These are phyloP conservation scores for Proisotoma minuta DNA, from an alignment of 2,888 invertebrate genomes.

Conservation along the genomic window DNA sequence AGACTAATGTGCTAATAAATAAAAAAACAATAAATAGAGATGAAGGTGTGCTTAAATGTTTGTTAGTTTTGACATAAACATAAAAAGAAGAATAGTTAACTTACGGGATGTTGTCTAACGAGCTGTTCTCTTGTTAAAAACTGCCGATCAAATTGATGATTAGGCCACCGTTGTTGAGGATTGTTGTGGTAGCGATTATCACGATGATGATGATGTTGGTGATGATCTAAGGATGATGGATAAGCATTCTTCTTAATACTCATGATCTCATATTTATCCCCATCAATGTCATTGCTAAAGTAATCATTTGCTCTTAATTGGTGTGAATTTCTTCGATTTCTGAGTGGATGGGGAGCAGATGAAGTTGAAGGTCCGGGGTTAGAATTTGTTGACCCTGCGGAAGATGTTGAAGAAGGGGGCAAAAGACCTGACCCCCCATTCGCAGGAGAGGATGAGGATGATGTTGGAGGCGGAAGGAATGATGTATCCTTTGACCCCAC, in stretches of 20 bases:
- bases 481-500: not conserved
- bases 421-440: not conserved
- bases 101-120: slow-evolving; percentile 33
- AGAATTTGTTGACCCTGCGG: not conserved
- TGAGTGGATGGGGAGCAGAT: slow-evolving; percentile 9
- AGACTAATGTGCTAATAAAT: no score
- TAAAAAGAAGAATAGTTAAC: slow-evolving; percentile 2
- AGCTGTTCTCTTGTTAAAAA: slow-evolving; percentile 41
- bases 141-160: slow-evolving; percentile 19
- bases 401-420: not conserved
- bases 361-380: slow-evolving; percentile 1
- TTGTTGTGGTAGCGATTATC: slow-evolving; percentile 8
- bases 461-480: slow-evolving; percentile 2
- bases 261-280: slow-evolving; percentile 35
- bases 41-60: no score
- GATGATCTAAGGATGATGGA: not conserved
- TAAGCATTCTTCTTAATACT: slow-evolving; percentile 16
- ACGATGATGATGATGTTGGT: slow-evolving; percentile 14
- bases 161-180: slow-evolving; percentile 11
- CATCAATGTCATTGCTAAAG: slow-evolving; percentile 28
- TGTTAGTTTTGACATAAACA: not conserved
- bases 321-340: slow-evolving; percentile 37
- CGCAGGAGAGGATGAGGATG: slow-evolving; percentile 2
- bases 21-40: no score
- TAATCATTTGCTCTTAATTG: slow-evolving; percentile 21